These are phyloP conservation scores for Chrysocyon brachyurus DNA, from an alignment of 2,797 vertebrate genomes.

Conservation along the genomic window DNA sequence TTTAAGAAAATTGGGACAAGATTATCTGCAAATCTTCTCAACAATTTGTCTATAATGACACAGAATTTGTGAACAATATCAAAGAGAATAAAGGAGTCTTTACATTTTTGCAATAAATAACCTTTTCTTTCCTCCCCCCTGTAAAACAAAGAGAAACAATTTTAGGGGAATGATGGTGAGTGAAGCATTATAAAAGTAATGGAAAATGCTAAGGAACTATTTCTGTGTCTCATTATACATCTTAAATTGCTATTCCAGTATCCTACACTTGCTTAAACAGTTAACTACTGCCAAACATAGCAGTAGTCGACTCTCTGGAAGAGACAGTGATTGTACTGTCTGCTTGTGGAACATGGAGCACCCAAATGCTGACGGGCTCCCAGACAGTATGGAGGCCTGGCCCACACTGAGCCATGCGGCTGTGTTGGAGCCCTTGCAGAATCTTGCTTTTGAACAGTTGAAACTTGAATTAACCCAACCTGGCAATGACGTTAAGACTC, in stretches of 20 bases:
- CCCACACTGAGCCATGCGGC: background rate
- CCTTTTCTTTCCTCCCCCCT: background rate
- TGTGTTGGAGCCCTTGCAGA: background rate
- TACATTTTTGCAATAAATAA: conserved; percentile 66
- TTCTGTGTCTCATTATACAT: conserved; percentile 66
- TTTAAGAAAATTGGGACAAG: conserved; percentile 72
- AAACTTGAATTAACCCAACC: background rate
- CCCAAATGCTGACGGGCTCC: background rate
- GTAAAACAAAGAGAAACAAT: conserved; percentile 71
- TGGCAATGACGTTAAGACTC: conserved; percentile 20
- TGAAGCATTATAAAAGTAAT: conserved; percentile 60
- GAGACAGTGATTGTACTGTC: background rate
- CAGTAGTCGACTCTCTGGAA: conserved; percentile 3
- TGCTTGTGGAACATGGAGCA: background rate
- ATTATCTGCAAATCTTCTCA: conserved; percentile 71
- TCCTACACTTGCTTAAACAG: conserved; percentile 65
- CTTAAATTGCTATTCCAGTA: conserved; percentile 54
- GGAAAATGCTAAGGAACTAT: conserved; percentile 59
- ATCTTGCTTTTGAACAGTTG: background rate
- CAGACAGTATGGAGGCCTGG: too few species aligned
- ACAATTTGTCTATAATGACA: conserved; percentile 71
- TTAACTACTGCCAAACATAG: conserved; percentile 62
- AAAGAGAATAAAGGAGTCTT: conserved; percentile 59
- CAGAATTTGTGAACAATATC: conserved; percentile 67
- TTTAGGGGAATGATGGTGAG: conserved; percentile 63